Percentiles rank a stretch among this genome's conserved stretches.
phyloP scores from a whole-genome alignment of 2,113 vertebrate genomes.

The Hirundichthys speculiger region DNA sequence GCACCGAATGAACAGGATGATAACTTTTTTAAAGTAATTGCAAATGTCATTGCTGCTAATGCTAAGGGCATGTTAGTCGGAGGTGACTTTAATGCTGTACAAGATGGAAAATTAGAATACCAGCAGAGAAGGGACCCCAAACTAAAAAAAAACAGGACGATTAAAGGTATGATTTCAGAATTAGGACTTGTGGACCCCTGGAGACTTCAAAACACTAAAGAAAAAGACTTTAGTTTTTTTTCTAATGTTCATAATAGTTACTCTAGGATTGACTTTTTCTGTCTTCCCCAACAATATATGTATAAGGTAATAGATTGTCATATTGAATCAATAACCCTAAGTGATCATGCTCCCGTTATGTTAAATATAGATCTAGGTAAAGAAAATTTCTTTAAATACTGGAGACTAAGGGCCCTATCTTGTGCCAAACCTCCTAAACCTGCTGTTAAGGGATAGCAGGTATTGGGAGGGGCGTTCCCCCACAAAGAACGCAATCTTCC shows the following conservation, averaged over 20 bases:
- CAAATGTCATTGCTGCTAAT: background rate
- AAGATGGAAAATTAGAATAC: background rate
- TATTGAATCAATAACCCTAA: constrained; percentile 10
- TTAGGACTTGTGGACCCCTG: background rate
- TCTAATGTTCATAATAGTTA: background rate
- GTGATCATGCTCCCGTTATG: background rate
- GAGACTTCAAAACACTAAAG: background rate
- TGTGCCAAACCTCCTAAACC: too few relatives aligned
- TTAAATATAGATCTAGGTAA: background rate
- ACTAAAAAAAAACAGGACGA: background rate
- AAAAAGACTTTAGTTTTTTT: background rate
- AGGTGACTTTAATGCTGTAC: background rate
- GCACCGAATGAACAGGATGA: background rate
- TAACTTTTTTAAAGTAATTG: background rate
- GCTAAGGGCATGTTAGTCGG: background rate
- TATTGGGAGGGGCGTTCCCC: too few relatives aligned
- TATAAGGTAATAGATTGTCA: constrained; percentile 1
- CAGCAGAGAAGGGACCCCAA: background rate
- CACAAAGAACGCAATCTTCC: too few relatives aligned
- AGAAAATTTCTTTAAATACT: constrained; percentile 14
- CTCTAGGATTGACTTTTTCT: constrained; percentile 11
- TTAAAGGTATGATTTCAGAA: background rate
- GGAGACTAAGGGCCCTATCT: constrained; percentile 11
- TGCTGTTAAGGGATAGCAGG: too few relatives aligned
- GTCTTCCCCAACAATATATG: constrained; percentile 2